Percentiles rank a stretch among this genome's conserved stretches.
phyloP scores from a whole-genome alignment of 2,113 vertebrate species.

The Rutilus rutilus region DNA sequence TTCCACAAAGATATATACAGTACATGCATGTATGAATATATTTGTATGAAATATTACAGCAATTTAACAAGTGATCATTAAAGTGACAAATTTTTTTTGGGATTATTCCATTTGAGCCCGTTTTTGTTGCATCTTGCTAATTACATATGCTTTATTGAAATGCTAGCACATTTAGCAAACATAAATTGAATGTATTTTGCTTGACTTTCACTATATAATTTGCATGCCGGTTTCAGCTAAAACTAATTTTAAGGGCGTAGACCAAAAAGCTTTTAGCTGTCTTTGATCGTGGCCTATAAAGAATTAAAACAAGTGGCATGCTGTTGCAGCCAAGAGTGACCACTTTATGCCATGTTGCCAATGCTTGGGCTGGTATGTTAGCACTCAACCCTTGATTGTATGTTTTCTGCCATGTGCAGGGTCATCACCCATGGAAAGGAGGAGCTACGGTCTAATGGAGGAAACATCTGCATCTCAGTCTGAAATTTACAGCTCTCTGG shows the following conservation, averaged over 20 bases:
- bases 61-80: not conserved
- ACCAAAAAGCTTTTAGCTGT: constrained; percentile 19
- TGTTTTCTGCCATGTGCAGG: constrained; percentile 4
- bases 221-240: constrained; percentile 26
- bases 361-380: not conserved
- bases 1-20: not conserved
- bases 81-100: not conserved
- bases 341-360: constrained; percentile 20
- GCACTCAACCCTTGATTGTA: constrained; percentile 2
- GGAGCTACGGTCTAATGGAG: constrained; percentile 27
- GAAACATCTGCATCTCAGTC: constrained; percentile 43
- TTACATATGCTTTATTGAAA: not conserved
- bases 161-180: not conserved
- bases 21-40: not conserved
- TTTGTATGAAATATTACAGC: not conserved
- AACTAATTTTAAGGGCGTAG: constrained; percentile 39
- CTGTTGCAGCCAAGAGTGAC: constrained; percentile 19
- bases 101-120: not conserved
- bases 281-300: constrained; percentile 40
- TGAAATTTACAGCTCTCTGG: constrained; percentile 22
- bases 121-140: not conserved
- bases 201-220: constrained; percentile 43
- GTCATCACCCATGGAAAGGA: constrained; percentile 14
- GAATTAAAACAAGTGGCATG: constrained; percentile 31
- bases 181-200: constrained; percentile 39